Base-by-base conservation (phyloP, 2,888 invertebrate species). In the Scaptodrosophila latifasciaeformis region DNA sequence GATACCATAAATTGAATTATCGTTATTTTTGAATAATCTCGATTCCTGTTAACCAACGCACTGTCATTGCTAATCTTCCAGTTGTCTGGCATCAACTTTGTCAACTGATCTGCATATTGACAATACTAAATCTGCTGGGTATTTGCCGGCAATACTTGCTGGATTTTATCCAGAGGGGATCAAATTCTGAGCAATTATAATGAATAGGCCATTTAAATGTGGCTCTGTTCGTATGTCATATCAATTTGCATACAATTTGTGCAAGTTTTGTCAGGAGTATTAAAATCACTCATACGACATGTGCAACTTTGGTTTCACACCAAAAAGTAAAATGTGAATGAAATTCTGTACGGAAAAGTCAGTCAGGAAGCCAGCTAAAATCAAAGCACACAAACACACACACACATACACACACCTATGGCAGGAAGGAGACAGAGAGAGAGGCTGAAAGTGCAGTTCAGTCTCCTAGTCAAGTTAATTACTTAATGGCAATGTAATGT, bases 401-500 rank as follows among this genome's bases (percentile, higher is more conserved):
- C 12, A 17, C 40, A 27, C 17, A 19, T 27, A 42, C 45, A 53
- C 2, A 42, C 21, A 47, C 34, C 31, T 13, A 24, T 59, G 24
- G 12, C 51, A 12, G 47, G 50, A 27, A 27, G 21, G 5, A 21
- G 12, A 12, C n/a, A 13, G 3, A 15, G 15, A 37, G 15, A 37
- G 15, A 17, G 37, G 37, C 37, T 15, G 37, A 17, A 19, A 21
- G n/a, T 40, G 40, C 40, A 40, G 40, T 10, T 7, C 3, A 24
- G 24, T 24, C 24, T 3, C 24, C 7, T 24, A 7, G 24, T 7
- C 54, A 55, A 74, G 75, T 72, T 77, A 76, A 76, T 76, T 76
- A 76, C 75, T 72, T 76, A 77, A 76, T 76, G 71, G 68, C 68
- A 70, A 65, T 68, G 62, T 64, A 68, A 74, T 74, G 68, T 66